Evolutionary conservation across 2,797 vertebrate genomes (phyloP), one percentile per base, ranked within the genome.

Genomic region (Dendrocincla tyrannina): DNA sequence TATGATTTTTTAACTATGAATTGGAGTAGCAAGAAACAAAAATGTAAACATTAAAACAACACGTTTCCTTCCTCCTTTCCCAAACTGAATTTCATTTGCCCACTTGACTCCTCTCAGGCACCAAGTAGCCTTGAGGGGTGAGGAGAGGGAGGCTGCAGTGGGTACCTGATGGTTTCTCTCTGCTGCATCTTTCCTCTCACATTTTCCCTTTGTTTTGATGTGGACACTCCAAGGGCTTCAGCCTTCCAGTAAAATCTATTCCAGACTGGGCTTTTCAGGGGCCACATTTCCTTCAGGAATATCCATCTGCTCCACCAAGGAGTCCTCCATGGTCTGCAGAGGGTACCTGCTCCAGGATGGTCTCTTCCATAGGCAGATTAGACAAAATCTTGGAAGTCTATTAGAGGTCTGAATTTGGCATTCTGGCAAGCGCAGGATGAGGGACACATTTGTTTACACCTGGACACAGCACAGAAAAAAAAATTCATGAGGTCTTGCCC

Each of bases 251-350:
- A 68, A 49, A 80, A 25, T 32, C 13, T 30, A 1, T 17, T 75
- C 39, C 19, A 83, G 17, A 1, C 2, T 0, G 0, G 42, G 17
- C 3, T 63, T 22, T 30, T 50, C 42, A 37, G 7, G 39, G 16
- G 20, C 3, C n/a, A 23, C 10, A 2, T 27, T 64, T 64, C 37
- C n/a, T 44, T 18, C 58, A 64, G 64, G 24, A 56, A 30, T 7
- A 20, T 3, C 35, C 11, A n/a, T 7, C 44, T 64, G 5, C 37
- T 39, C 50, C 72, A 44, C 13, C 4, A 24, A 8, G 28, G 16
- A 13, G 2, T 4, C n/a, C 35, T 33, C 49, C 28, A 8, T 4
- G 50, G 8, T 7, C 72, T 63, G 49, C 28, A 30, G 28, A 14
- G 28, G 4, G 27, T 6, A 2, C 10, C 19, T 56, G 35, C 35